Evolutionary conservation across 2,888 invertebrate genomes (phyloP).

Genomic region (Entomobrya multifasciata): DNA sequence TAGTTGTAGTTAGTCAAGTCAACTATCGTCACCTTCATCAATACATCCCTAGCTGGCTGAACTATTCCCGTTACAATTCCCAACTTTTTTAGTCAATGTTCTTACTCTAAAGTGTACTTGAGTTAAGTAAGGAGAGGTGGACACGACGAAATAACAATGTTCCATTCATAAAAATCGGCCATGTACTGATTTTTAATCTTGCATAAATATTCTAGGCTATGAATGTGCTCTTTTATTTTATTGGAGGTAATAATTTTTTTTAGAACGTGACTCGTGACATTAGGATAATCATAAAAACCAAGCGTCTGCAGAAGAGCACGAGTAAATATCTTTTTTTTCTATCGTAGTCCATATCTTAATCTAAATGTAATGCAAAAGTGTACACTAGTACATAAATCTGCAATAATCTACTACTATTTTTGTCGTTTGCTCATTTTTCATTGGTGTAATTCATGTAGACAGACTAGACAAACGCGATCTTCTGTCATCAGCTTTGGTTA

Average conservation of each 20-base stretch:
- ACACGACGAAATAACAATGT: slow-evolving; percentile 44
- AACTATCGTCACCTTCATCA: no score
- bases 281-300: slow-evolving; percentile 31
- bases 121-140: slow-evolving; percentile 9
- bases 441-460: no score
- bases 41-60: no score
- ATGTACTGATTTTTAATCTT: slow-evolving; percentile 37
- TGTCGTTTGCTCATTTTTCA: background rate
- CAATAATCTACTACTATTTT: slow-evolving; percentile 2
- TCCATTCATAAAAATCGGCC: slow-evolving; percentile 39
- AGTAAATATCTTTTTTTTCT: no score
- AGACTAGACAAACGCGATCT: no score
- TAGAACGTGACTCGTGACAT: slow-evolving; percentile 48
- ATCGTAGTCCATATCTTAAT: background rate
- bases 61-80: no score
- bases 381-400: background rate
- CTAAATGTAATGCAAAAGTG: no score
- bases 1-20: no score
- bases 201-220: background rate
- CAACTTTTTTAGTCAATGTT: no score
- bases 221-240: background rate
- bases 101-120: background rate
- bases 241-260: slow-evolving; percentile 20
- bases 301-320: background rate
- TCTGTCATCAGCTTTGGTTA: no score